Conservation (phyloP, 2,888 invertebrate species). For the Neuroscelio doddi region DNA sequence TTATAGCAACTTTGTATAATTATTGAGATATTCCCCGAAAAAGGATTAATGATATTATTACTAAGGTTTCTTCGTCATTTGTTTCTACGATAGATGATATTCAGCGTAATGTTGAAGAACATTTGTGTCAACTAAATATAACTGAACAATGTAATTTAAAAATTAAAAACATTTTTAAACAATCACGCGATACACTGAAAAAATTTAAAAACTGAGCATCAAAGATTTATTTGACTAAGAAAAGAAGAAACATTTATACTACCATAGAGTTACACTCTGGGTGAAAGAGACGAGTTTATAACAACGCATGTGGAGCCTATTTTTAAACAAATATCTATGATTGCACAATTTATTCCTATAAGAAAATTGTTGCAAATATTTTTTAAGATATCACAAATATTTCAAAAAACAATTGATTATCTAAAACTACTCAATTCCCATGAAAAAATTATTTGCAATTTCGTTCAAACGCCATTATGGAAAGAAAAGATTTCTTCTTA, state of each 20-base stretch:
- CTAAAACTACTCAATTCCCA: slow-evolving; percentile 11
- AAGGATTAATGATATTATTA: slow-evolving; percentile 15
- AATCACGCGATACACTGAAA: slow-evolving; percentile 1
- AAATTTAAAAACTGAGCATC: slow-evolving; percentile 18
- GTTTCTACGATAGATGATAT: slow-evolving; percentile 4
- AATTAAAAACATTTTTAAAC: slow-evolving; percentile 3
- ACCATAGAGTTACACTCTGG: slow-evolving; percentile 14
- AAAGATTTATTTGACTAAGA: slow-evolving; percentile 19
- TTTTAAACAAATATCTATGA: slow-evolving; percentile 20
- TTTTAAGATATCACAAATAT: slow-evolving; percentile 29
- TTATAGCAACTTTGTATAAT: slow-evolving; percentile 18
- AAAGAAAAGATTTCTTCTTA: slow-evolving; percentile 9
- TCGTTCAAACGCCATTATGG: slow-evolving; percentile 31
- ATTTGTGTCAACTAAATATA: not conserved
- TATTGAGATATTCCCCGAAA: slow-evolving; percentile 25
- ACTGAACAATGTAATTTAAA: not conserved
- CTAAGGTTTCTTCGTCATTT: slow-evolving; percentile 9
- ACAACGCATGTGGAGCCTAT: slow-evolving; percentile 3
- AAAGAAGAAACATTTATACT: slow-evolving; percentile 24
- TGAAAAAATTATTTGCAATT: slow-evolving; percentile 25
- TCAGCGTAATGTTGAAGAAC: not conserved
- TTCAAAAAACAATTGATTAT: slow-evolving; percentile 25
- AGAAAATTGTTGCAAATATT: slow-evolving; percentile 27
- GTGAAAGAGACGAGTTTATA: slow-evolving; percentile 26
- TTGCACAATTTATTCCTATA: slow-evolving; percentile 31